A percentile compares a stretch with the other conserved stretches of the same genome.
phyloP scores from a whole-genome alignment of 2,113 vertebrate genomes.

The Trachemys scripta region DNA sequence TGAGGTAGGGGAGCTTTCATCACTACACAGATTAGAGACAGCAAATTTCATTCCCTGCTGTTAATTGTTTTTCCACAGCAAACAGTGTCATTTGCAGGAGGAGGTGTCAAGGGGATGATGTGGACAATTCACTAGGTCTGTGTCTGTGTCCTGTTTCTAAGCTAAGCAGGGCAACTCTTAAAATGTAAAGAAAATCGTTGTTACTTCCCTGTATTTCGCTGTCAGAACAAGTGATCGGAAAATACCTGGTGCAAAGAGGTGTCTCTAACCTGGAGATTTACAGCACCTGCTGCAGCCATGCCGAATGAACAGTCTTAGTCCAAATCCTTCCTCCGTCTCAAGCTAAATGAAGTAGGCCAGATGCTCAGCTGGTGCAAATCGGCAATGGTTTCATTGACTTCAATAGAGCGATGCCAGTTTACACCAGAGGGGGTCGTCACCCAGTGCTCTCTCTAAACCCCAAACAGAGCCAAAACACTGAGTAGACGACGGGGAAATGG shows the following conservation, averaged over 20 bases:
- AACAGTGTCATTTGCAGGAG: not conserved
- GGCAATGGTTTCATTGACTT: not conserved
- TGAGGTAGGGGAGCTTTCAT: slow-evolving; percentile 43
- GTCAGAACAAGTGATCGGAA: not conserved
- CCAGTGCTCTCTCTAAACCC: not conserved
- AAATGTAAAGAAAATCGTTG: not conserved
- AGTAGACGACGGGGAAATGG: not conserved
- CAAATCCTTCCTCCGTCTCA: not conserved
- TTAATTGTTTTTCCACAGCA: slow-evolving; percentile 61
- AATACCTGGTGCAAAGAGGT: not conserved
- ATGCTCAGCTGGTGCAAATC: not conserved
- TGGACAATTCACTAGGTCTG: not conserved
- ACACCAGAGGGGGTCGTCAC: rapidly evolving
- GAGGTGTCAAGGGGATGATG: not conserved
- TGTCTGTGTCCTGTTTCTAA: not conserved
- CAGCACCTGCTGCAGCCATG: not conserved
- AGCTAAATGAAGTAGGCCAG: not conserved
- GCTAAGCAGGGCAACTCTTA: not conserved
- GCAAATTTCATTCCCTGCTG: slow-evolving; percentile 7
- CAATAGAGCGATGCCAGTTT: not conserved
- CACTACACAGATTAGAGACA: slow-evolving; percentile 52
- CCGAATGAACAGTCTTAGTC: not conserved
- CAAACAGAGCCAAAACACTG: not conserved
- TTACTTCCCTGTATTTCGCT: not conserved
- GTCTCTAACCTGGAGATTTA: not conserved